Conservation (phyloP, 2,888 invertebrate genomes). For the Lepas anatifera region DNA sequence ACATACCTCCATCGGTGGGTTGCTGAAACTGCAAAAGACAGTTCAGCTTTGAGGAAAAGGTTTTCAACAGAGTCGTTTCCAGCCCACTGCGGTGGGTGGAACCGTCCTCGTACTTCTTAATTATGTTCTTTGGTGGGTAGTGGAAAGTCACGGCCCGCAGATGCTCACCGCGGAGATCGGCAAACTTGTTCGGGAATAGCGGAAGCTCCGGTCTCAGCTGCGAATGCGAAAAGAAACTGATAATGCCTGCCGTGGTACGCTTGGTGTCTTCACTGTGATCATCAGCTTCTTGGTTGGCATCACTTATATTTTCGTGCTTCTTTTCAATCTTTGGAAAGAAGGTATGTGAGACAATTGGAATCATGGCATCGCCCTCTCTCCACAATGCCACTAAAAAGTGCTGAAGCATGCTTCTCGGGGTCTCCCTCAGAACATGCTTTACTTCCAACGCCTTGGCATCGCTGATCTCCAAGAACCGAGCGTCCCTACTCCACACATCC, state of each 20-base stretch:
- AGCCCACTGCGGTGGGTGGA: background rate
- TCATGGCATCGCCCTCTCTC: background rate
- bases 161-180: background rate
- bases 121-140: background rate
- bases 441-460: background rate
- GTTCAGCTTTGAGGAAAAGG: conserved; percentile 19
- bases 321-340: background rate
- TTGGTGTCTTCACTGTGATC: too few species aligned
- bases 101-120: background rate
- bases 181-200: background rate
- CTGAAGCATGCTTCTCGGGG: background rate
- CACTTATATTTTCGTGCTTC: too few species aligned
- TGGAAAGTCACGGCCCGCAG: background rate
- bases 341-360: background rate
- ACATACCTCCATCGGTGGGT: conserved; percentile 22
- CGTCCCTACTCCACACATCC: background rate
- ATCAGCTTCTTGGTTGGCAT: too few species aligned
- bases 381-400: background rate
- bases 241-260: background rate
- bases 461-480: background rate
- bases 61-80: conserved; percentile 17
- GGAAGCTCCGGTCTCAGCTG: background rate
- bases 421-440: background rate
- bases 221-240: background rate
- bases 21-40: conserved; percentile 14